Conservation (phyloP, 1,140 invertebrate species). For the Sarcophaga peregrina region DNA sequence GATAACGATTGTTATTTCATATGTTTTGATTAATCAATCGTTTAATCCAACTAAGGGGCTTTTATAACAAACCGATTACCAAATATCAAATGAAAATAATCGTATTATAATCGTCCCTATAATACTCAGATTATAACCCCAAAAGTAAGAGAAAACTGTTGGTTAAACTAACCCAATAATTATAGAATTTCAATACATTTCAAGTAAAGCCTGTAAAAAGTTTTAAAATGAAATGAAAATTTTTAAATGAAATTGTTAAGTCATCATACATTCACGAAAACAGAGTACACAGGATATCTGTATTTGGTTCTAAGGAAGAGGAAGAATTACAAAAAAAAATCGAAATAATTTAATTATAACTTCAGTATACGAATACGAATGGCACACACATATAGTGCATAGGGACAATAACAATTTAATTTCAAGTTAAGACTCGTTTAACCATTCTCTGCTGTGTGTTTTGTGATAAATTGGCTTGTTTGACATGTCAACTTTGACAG, state of each 20-base stretch:
- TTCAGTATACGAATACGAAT: neutral
- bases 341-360: slow-evolving; percentile 13
- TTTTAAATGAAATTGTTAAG: slow-evolving; percentile 6
- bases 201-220: neutral
- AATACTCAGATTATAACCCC: neutral
- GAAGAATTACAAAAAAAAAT: neutral
- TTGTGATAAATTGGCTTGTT: slow-evolving; percentile 20
- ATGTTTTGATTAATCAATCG: too few relatives aligned
- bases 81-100: too few relatives aligned
- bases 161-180: slow-evolving; percentile 28
- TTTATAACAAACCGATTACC: too few relatives aligned
- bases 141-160: neutral
- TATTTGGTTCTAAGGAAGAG: neutral
- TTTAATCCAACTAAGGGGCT: too few relatives aligned
- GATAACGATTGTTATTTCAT: too few relatives aligned
- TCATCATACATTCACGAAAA: neutral
- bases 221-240: too few relatives aligned
- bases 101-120: too few relatives aligned
- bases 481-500: slow-evolving; percentile 24
- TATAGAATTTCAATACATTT: slow-evolving; percentile 23
- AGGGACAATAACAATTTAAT: slow-evolving; percentile 22
- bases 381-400: neutral
- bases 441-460: neutral
- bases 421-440: neutral
- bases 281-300: too few relatives aligned